Evolutionary conservation across 1,140 invertebrate genomes (phyloP).

Genomic region (Trichogramma pretiosum): DNA sequence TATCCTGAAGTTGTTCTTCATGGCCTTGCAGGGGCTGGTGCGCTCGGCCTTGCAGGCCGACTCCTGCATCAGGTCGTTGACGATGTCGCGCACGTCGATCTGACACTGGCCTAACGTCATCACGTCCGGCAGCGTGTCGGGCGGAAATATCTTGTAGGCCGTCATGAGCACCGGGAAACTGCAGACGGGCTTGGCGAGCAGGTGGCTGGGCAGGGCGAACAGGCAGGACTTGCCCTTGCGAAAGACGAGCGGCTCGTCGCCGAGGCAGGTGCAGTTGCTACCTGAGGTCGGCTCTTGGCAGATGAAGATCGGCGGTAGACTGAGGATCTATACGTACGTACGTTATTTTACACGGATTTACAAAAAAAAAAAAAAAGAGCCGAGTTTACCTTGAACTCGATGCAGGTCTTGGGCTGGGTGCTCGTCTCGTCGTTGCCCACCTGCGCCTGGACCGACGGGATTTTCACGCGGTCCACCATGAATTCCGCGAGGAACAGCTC

Average conservation of each 20-base stretch:
- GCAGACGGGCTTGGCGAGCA: conserved; percentile 26
- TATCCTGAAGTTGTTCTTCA: conserved; percentile 51
- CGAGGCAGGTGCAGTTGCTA: conserved; percentile 24
- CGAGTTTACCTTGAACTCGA: conserved; percentile 33
- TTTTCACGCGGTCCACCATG: conserved; percentile 32
- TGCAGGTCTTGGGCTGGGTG: conserved; percentile 28
- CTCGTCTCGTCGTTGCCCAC: conserved; percentile 28
- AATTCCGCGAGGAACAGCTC: conserved; percentile 39
- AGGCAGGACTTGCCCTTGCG: conserved; percentile 43
- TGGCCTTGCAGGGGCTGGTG: conserved; percentile 30
- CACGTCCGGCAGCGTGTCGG: conserved; percentile 35
- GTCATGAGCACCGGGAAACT: conserved; percentile 36
- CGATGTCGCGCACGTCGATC: conserved; percentile 30
- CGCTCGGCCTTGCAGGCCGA: conserved; percentile 16
- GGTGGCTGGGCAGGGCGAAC: conserved; percentile 32
- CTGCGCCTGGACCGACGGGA: conserved; percentile 31
- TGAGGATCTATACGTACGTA: conserved; percentile 40
- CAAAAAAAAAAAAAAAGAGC: neutral
- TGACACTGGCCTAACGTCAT: conserved; percentile 33
- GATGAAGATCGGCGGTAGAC: conserved; percentile 35
- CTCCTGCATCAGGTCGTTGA: conserved; percentile 31
- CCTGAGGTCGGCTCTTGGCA: conserved; percentile 29
- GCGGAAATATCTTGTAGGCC: conserved; percentile 38
- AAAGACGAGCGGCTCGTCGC: conserved; percentile 29
- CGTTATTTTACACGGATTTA: no score